Conservation (phyloP, 2,888 invertebrate genomes). For the Sinodicranocentrus sp. region DNA sequence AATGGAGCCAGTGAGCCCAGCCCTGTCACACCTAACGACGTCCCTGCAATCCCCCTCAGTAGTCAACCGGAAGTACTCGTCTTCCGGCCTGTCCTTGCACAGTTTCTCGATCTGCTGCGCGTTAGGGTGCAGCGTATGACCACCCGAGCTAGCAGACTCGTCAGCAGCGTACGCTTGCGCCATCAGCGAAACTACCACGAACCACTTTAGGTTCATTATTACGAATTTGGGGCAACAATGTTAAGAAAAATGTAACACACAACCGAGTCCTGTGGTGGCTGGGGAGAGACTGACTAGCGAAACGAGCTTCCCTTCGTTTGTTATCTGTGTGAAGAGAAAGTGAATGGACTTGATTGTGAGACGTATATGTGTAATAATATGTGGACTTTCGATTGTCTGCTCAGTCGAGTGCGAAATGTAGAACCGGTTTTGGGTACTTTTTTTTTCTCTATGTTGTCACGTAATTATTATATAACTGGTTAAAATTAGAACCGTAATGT, state of each 20-base stretch:
- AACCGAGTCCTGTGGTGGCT: not conserved
- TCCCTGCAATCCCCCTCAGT: conserved; percentile 94
- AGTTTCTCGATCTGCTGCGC: conserved; percentile 84
- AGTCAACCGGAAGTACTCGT: conserved; percentile 93
- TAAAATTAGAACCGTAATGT: not conserved
- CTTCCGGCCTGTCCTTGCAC: conserved; percentile 91
- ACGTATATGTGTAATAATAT: not conserved
- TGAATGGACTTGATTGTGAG: conserved; percentile 27
- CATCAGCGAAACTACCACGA: not conserved
- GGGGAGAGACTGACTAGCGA: conserved; percentile 13
- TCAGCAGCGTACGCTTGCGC: not conserved
- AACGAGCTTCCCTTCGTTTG: not conserved
- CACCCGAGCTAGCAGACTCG: conserved; percentile 1
- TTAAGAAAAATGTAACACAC: too few relatives aligned
- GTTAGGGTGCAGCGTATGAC: conserved; percentile 72
- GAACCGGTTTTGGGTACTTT: not conserved
- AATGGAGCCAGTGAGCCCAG: conserved; percentile 90
- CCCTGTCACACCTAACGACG: conserved; percentile 96
- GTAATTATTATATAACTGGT: not conserved
- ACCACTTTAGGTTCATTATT: not conserved
- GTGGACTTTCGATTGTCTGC: conserved; percentile 24
- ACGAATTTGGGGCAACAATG: too few relatives aligned
- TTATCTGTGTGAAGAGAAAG: conserved; percentile 25
- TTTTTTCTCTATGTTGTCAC: not conserved
- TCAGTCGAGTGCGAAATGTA: not conserved